Evolutionary conservation across 2,888 invertebrate genomes (phyloP).

Genomic region (Leptura quadrifasciata): DNA sequence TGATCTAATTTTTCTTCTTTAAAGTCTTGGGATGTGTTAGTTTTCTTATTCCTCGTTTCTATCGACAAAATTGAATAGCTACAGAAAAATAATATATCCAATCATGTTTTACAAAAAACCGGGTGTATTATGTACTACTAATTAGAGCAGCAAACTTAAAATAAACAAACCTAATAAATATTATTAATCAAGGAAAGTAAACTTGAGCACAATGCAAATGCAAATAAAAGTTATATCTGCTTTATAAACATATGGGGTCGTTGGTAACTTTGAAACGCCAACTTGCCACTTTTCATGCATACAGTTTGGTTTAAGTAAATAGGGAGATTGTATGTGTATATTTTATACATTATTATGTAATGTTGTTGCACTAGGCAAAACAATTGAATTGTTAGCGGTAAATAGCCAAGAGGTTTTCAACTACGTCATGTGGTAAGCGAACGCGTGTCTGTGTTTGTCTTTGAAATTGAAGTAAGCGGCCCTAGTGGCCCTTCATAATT

Average conservation of each 20-base stretch:
- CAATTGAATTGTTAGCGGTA: slow-evolving; percentile 56
- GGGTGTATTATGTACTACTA: too few species aligned
- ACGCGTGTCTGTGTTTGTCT: slow-evolving; percentile 58
- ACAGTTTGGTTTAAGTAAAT: slow-evolving; percentile 21
- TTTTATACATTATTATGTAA: slow-evolving; percentile 31
- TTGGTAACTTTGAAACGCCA: slow-evolving; percentile 19
- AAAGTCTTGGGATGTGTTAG: too few species aligned
- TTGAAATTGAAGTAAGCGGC: slow-evolving; percentile 62
- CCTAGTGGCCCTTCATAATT: slow-evolving; percentile 42
- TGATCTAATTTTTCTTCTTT: too few species aligned
- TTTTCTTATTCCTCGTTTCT: too few species aligned
- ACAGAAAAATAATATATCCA: too few species aligned
- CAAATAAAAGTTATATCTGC: slow-evolving; percentile 8
- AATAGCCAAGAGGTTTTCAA: slow-evolving; percentile 54
- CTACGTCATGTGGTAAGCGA: slow-evolving; percentile 47
- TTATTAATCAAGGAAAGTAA: slow-evolving; percentile 14
- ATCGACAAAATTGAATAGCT: too few species aligned
- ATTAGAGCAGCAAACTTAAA: neutral
- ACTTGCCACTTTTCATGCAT: slow-evolving; percentile 16
- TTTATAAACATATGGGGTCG: neutral
- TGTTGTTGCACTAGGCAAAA: slow-evolving; percentile 46
- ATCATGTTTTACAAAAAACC: too few species aligned
- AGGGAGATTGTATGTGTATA: slow-evolving; percentile 11
- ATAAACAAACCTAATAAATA: slow-evolving; percentile 2
- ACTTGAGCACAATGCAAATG: slow-evolving; percentile 9